Conservation (phyloP, 2,797 vertebrate species). For the Enteromius mattozi region DNA sequence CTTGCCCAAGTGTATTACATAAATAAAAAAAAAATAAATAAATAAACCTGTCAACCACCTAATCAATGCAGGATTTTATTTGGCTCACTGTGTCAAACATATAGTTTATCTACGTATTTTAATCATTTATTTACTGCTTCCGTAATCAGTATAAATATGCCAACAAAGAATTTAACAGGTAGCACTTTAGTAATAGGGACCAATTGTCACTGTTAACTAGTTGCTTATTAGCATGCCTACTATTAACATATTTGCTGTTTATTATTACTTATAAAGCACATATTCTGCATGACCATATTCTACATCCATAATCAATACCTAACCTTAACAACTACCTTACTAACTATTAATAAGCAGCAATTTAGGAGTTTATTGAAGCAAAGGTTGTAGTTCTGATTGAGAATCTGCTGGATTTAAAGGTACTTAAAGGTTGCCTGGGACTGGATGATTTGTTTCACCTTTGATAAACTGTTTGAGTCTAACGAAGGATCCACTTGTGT, state of each 20-base stretch:
- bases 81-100: not conserved
- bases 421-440: not conserved
- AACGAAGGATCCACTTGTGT: constrained; percentile 23
- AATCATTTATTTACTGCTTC: not conserved
- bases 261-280: not conserved
- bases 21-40: not conserved
- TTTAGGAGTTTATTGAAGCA: not conserved
- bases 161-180: not conserved
- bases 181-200: not conserved
- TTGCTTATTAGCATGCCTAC: too few relatives aligned
- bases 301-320: not conserved
- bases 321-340: not conserved
- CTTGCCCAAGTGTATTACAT: not conserved
- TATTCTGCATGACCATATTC: not conserved
- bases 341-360: not conserved
- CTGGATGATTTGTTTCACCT: not conserved
- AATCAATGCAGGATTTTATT: not conserved
- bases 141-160: not conserved
- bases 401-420: not conserved
- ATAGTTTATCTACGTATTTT: not conserved
- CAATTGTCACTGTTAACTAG: not conserved
- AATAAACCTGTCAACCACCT: not conserved
- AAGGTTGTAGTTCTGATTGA: not conserved
- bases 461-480: not conserved
- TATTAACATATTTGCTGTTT: too few relatives aligned